Evolutionary conservation across 2,113 vertebrate species (phyloP), one percentile per base, ranked within the genome.

Genomic region (Fulica atra): DNA sequence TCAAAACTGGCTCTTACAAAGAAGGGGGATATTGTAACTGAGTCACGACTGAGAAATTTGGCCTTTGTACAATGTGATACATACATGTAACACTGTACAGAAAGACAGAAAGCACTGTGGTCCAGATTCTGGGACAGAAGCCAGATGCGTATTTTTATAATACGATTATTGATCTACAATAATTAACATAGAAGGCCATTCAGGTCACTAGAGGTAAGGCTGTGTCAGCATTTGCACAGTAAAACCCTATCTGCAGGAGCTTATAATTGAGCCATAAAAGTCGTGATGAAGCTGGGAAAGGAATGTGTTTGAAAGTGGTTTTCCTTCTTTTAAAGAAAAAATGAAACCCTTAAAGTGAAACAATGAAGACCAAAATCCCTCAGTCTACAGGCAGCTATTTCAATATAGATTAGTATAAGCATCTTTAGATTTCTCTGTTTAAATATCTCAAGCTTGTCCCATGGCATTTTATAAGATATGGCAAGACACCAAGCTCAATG

Each of bases 251-350:
- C 91, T 92, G 74, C 48, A 77, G n/a, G 70, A 91, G 93, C 78
- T 97, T 96, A 92, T 77, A 86, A 91, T 79, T 95, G 89, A 96
- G 87, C 86, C 89, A 35, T 38, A 60, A 84, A 92, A 81, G 36
- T 92, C 59, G 85, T 13, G 13, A 74, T 80, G 51, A 93, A 78
- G 38, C 60, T 93, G 74, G 79, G 69, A 83, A 97, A 91, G 31
- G 42, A 92, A 86, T 42, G 64, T 20, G 85, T 82, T 96, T 89
- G 42, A 81, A 77, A 89, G 54, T 42, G 6, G 7, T 85, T 96
- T 91, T 78, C 29, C 35, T 93, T 35, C 60, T 57, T 63, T 64
- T 90, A 94, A 91, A 33, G 73, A 88, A 38, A 68, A 60, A 40
- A 8, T 40, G 38, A 68, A 60, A 42, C 7, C 44, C 38, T 79